Conservation (phyloP, 2,113 vertebrate species). For the Zeus faber region DNA sequence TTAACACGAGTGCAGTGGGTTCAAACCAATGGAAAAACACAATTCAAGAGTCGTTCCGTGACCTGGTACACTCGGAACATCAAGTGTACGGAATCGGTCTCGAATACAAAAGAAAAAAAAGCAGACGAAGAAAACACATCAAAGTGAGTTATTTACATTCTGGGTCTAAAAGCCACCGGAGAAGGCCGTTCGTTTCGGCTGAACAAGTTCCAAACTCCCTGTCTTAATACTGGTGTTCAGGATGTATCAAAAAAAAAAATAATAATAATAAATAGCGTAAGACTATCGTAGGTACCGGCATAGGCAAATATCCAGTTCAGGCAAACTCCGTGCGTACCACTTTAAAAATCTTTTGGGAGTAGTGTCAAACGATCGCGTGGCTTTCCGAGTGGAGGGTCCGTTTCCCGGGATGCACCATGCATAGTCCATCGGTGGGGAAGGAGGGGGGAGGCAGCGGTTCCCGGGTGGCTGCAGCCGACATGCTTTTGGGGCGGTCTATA, state of each 20-base stretch:
- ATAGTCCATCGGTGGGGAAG: background rate
- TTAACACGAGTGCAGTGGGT: too few species aligned
- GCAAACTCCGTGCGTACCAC: background rate
- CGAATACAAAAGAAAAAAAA: background rate
- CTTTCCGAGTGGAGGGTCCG: constrained; percentile 17
- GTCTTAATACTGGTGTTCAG: constrained; percentile 51
- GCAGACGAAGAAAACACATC: background rate
- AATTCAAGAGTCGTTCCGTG: background rate
- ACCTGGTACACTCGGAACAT: background rate
- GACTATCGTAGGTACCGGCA: background rate
- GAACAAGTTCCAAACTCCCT: background rate
- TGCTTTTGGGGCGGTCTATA: constrained; percentile 44
- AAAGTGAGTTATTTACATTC: constrained; percentile 38
- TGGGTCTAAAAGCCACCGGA: constrained; percentile 25
- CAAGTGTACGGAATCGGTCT: background rate
- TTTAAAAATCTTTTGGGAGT: background rate
- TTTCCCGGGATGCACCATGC: constrained; percentile 20
- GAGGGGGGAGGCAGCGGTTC: constrained; percentile 5
- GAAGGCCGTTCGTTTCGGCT: constrained; percentile 3
- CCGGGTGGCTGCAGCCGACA: background rate
- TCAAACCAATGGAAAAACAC: too few species aligned
- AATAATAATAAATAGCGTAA: constrained; percentile 1
- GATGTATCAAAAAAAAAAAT: constrained; percentile 12
- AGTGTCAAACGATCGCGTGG: too few species aligned
- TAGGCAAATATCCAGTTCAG: constrained; percentile 1